A percentile compares a stretch with the other conserved stretches of the same genome.
Evolutionary conservation across 2,888 invertebrate species (phyloP).

Genomic region (Raillietiella orientalis): DNA sequence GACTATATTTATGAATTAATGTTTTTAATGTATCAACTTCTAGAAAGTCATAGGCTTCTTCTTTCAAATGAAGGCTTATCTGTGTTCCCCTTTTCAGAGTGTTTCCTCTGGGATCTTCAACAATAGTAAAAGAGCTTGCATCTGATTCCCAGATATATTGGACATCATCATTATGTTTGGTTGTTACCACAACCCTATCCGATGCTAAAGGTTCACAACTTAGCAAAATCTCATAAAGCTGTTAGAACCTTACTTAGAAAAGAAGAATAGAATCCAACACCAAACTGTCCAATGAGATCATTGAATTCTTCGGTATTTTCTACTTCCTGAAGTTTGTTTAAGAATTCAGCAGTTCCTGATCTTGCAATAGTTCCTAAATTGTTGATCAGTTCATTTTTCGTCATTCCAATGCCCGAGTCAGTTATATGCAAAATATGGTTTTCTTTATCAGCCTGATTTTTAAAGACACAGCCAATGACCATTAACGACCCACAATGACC

Average conservation of each 20-base stretch:
- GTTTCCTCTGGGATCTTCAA: constrained; percentile 72
- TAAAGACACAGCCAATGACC: constrained; percentile 1
- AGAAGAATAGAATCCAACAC: constrained; percentile 96
- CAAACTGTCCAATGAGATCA: constrained; percentile 98
- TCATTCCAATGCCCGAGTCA: constrained; percentile 95
- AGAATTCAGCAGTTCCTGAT: constrained; percentile 84
- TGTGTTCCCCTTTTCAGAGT: constrained; percentile 67
- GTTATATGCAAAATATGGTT: constrained; percentile 65
- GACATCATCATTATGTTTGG: constrained; percentile 69
- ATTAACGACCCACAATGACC: too few relatives aligned
- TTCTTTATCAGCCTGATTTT: constrained; percentile 44
- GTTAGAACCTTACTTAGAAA: constrained; percentile 24
- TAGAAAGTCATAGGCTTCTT: constrained; percentile 83
- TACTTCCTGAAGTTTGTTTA: constrained; percentile 50
- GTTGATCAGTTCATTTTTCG: constrained; percentile 58
- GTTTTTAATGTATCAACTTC: constrained; percentile 65
- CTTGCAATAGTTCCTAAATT: constrained; percentile 97
- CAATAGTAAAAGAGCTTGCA: constrained; percentile 55
- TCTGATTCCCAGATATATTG: constrained; percentile 98
- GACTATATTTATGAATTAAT: constrained; percentile 86
- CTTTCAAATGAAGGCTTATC: constrained; percentile 62
- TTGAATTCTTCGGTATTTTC: constrained; percentile 31
- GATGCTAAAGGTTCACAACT: constrained; percentile 26
- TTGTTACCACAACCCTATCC: constrained; percentile 74
- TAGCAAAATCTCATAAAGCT: not conserved